Percentiles rank a stretch among this genome's conserved stretches.
Evolutionary conservation across 1,140 invertebrate genomes (phyloP).

Genomic region (Zaprionus tsacasi): DNA sequence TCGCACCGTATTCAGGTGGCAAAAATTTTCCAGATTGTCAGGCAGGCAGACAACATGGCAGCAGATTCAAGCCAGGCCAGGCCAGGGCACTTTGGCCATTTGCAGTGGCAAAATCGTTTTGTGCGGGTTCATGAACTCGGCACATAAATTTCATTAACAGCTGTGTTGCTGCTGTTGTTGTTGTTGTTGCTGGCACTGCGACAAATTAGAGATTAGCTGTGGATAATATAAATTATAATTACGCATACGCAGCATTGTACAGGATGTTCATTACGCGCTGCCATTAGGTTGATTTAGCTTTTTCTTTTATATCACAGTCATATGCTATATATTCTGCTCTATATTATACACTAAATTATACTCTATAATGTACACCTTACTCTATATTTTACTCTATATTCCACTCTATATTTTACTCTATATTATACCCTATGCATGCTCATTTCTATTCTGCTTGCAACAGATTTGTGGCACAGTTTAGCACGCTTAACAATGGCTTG

Average conservation of each 20-base stretch:
- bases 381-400: neutral
- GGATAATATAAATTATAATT: constrained; percentile 77
- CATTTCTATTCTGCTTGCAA: constrained; percentile 22
- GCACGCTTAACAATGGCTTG: constrained; percentile 54
- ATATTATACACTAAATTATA: neutral
- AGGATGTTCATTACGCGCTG: neutral
- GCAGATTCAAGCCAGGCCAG: constrained; percentile 24
- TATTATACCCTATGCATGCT: neutral
- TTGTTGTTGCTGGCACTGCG: constrained; percentile 30
- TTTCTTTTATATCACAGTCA: neutral
- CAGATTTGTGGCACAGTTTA: constrained; percentile 60
- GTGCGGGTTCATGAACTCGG: constrained; percentile 68
- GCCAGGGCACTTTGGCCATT: neutral
- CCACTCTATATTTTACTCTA: neutral
- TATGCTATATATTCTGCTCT: neutral
- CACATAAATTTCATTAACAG: constrained; percentile 80
- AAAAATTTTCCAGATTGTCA: constrained; percentile 67
- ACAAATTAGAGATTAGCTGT: constrained; percentile 66
- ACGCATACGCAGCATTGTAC: constrained; percentile 57
- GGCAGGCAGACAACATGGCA: constrained; percentile 26
- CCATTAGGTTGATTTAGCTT: constrained; percentile 21
- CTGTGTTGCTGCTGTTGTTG: constrained; percentile 44
- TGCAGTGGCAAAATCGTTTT: constrained; percentile 31
- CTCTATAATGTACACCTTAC: neutral
- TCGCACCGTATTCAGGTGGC: constrained; percentile 66